phyloP scores from a whole-genome alignment of 2,113 vertebrate species.

The Anseranas semipalmata region DNA sequence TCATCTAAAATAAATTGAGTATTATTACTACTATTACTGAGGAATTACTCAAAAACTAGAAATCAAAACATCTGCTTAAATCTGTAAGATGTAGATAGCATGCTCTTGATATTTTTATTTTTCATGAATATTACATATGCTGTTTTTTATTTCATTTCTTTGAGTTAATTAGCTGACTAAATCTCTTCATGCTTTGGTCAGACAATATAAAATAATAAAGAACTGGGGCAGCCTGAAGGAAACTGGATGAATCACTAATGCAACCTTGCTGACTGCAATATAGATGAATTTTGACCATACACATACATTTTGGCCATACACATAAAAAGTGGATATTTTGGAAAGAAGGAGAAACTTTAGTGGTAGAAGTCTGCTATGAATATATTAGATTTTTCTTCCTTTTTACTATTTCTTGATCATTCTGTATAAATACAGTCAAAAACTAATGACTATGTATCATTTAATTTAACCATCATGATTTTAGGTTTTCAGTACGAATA shows the following conservation, averaged over 20 bases:
- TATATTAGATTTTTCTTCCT: neutral
- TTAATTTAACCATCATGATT: neutral
- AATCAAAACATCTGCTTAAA: neutral
- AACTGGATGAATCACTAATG: neutral
- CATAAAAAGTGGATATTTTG: neutral
- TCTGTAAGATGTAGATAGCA: neutral
- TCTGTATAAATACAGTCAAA: neutral
- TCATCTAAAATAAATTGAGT: neutral
- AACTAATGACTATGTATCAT: neutral
- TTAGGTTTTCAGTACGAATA: neutral
- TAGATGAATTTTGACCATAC: neutral
- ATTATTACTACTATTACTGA: neutral
- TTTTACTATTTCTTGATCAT: neutral
- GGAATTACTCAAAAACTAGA: neutral
- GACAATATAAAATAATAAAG: neutral
- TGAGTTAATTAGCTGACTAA: slow-evolving; percentile 17
- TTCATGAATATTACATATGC: neutral
- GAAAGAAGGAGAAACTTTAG: neutral
- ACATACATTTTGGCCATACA: neutral
- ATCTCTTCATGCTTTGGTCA: neutral
- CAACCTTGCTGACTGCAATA: neutral
- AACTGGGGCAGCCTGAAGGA: neutral
- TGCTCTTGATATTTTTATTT: neutral
- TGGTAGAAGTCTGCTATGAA: neutral
- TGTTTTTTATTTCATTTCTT: slow-evolving; percentile 17